These are phyloP conservation scores for Agonopterix arenella DNA, from an alignment of 2,888 invertebrate genomes.

Conservation along the genomic window DNA sequence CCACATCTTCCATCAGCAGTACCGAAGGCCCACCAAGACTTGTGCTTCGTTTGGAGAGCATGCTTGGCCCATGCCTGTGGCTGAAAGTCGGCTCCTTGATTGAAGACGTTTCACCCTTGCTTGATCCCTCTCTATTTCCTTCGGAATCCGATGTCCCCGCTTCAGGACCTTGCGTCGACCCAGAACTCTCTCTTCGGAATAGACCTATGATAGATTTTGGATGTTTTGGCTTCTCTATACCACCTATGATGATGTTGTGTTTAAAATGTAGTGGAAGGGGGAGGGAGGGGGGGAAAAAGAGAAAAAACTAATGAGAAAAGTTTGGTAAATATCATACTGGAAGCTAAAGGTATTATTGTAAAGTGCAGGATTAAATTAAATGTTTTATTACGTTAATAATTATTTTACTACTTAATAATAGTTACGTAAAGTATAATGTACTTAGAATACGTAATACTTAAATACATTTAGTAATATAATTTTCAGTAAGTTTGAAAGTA, in stretches of 20 bases:
- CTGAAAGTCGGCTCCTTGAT: not conserved
- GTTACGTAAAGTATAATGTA: no score
- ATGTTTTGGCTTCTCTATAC: conserved; percentile 90
- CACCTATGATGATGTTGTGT: conserved; percentile 75
- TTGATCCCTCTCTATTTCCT: conserved; percentile 59
- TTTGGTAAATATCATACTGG: conserved; percentile 21
- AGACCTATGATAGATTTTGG: conserved; percentile 93
- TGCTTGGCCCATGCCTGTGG: conserved; percentile 53
- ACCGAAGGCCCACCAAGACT: conserved; percentile 72
- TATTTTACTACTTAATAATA: no score
- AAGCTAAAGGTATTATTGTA: conserved; percentile 16
- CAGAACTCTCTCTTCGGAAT: conserved; percentile 89
- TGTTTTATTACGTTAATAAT: not conserved
- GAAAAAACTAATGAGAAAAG: conserved; percentile 46
- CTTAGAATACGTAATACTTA: no score
- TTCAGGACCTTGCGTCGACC: conserved; percentile 80
- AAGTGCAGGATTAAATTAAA: conserved; percentile 8
- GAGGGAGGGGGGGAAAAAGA: conserved; percentile 17
- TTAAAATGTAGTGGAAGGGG: conserved; percentile 34
- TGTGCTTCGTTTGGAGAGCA: conserved; percentile 63
- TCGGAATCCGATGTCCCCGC: conserved; percentile 78
- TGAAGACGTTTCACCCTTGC: conserved; percentile 40
- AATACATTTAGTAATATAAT: no score
- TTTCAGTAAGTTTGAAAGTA: no score
- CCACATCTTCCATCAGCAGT: conserved; percentile 78